A percentile compares a stretch with the other conserved stretches of the same genome.
These are phyloP conservation scores for Vimba vimba DNA, from an alignment of 2,113 vertebrate genomes.

Conservation along the genomic window DNA sequence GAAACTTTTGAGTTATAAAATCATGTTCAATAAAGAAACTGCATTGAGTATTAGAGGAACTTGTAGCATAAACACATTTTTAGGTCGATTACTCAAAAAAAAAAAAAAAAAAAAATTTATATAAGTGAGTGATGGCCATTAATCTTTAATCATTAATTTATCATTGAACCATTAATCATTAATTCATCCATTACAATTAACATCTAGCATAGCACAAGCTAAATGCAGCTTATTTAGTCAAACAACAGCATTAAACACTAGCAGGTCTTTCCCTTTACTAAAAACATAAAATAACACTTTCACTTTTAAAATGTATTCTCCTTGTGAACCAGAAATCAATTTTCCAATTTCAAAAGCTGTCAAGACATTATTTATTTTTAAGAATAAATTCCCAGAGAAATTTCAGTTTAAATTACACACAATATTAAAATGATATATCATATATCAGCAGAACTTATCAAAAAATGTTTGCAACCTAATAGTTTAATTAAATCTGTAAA, in stretches of 20 bases:
- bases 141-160: no score
- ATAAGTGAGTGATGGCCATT: background rate
- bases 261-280: background rate
- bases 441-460: background rate
- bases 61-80: background rate
- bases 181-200: no score
- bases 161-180: no score
- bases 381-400: background rate
- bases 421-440: background rate
- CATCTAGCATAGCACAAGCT: background rate
- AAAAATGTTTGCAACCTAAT: background rate
- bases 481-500: background rate
- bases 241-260: background rate
- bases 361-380: background rate
- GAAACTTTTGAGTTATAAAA: background rate
- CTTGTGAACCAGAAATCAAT: background rate
- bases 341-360: background rate
- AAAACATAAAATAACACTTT: background rate
- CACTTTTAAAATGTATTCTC: background rate
- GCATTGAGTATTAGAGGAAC: background rate
- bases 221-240: background rate
- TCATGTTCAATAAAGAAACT: background rate
- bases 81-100: background rate
- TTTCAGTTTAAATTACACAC: background rate
- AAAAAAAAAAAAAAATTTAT: background rate